Conservation (phyloP, 1,140 invertebrate species). For the Periplaneta americana region DNA sequence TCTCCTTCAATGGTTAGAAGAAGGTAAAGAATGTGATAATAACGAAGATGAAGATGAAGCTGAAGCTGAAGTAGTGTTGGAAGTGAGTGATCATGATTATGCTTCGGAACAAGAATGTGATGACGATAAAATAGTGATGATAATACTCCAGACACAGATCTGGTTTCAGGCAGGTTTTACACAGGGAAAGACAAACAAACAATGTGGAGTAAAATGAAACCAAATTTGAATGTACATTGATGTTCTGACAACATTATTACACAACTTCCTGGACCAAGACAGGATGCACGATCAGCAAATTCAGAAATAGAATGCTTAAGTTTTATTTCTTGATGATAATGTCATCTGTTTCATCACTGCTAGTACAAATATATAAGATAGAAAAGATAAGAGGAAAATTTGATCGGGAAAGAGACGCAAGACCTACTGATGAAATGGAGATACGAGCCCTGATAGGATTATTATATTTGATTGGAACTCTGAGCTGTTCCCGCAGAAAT, state of each 20-base stretch:
- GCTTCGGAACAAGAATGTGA: background rate
- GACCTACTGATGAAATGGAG: constrained; percentile 17
- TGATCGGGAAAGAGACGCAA: constrained; percentile 20
- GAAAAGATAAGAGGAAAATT: constrained; percentile 23
- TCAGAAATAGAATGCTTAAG: constrained; percentile 23
- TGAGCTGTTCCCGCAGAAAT: constrained; percentile 23
- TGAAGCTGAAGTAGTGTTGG: background rate
- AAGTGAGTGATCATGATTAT: constrained; percentile 5
- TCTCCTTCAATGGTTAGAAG: background rate
- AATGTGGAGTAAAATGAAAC: background rate
- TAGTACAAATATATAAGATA: constrained; percentile 26
- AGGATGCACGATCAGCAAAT: constrained; percentile 19
- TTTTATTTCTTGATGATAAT: constrained; percentile 22
- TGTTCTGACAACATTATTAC: constrained; percentile 14
- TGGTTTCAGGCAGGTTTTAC: too few relatives aligned
- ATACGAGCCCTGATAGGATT: constrained; percentile 22
- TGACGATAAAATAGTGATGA: too few relatives aligned
- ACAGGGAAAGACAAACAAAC: constrained; percentile 2
- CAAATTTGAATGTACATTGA: background rate
- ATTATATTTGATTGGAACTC: constrained; percentile 32
- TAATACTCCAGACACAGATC: background rate
- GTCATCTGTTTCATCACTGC: constrained; percentile 24
- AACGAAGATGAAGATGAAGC: too few relatives aligned
- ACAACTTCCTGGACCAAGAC: constrained; percentile 19
- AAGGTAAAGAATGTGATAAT: constrained; percentile 3